These are phyloP conservation scores for Capra hircus DNA, from an alignment of 2,113 vertebrate genomes.

Conservation along the genomic window DNA sequence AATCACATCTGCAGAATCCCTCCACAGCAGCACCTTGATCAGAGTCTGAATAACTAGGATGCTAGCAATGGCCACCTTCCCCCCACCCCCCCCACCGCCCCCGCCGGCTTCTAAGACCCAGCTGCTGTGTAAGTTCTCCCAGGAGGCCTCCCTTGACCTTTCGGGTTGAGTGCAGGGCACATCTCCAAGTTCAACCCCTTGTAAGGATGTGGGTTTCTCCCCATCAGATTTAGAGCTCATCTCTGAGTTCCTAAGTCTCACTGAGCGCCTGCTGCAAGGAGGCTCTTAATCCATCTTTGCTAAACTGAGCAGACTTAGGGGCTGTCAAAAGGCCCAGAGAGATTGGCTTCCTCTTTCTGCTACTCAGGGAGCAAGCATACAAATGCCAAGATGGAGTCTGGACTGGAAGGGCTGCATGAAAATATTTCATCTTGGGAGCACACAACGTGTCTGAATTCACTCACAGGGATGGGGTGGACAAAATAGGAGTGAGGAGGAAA, in stretches of 20 bases:
- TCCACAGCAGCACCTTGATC: not conserved
- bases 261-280: not conserved
- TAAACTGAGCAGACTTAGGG: not conserved
- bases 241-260: not conserved
- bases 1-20: not conserved
- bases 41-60: not conserved
- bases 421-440: not conserved
- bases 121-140: not conserved
- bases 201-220: not conserved
- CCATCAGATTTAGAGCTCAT: not conserved
- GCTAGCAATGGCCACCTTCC: not conserved
- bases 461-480: not conserved
- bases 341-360: not conserved
- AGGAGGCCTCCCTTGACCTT: not conserved
- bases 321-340: not conserved
- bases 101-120: not conserved
- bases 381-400: not conserved
- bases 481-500: fast-evolving
- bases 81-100: not conserved
- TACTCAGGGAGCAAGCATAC: not conserved
- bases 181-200: not conserved
- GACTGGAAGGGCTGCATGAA: not conserved
- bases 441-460: not conserved
- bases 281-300: not conserved
- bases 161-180: not conserved